phyloP scores from a whole-genome alignment of 1,140 invertebrate species.

The Bombyx mori region DNA sequence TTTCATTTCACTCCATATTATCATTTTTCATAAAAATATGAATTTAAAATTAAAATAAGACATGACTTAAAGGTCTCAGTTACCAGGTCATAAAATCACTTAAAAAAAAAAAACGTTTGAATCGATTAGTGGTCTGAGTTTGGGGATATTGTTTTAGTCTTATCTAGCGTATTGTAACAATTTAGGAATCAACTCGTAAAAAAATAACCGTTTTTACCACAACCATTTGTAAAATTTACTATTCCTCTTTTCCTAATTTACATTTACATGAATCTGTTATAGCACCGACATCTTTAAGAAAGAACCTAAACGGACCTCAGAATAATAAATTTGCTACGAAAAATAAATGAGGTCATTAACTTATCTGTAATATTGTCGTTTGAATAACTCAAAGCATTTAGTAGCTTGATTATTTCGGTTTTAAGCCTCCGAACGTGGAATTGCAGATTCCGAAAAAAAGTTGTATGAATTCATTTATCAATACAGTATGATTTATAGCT shows the following conservation, averaged over 20 bases:
- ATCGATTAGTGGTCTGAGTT: too few relatives aligned
- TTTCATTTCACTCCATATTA: too few relatives aligned
- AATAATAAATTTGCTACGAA: slow-evolving; percentile 23
- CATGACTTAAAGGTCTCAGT: too few relatives aligned
- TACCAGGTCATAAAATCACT: too few relatives aligned
- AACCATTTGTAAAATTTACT: slow-evolving; percentile 8
- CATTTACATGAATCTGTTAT: not conserved
- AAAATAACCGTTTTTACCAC: too few relatives aligned
- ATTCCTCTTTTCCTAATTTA: slow-evolving; percentile 7
- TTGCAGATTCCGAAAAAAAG: slow-evolving; percentile 35
- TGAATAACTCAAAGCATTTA: slow-evolving; percentile 22
- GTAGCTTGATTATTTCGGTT: slow-evolving; percentile 17
- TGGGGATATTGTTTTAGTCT: too few relatives aligned
- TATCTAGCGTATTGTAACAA: too few relatives aligned
- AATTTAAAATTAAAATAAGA: too few relatives aligned
- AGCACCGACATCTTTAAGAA: slow-evolving; percentile 8
- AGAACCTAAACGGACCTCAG: slow-evolving; percentile 12
- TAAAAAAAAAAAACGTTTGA: too few relatives aligned
- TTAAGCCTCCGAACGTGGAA: slow-evolving; percentile 4
- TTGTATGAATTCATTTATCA: slow-evolving; percentile 54
- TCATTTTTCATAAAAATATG: too few relatives aligned
- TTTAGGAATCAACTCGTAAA: too few relatives aligned
- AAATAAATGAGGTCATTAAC: slow-evolving; percentile 24
- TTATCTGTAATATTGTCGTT: slow-evolving; percentile 26
- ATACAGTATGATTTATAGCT: slow-evolving; percentile 53